Percentiles rank a stretch among this genome's conserved stretches.
These are phyloP conservation scores for Megathymus violae DNA, from an alignment of 1,140 invertebrate genomes.

Conservation along the genomic window DNA sequence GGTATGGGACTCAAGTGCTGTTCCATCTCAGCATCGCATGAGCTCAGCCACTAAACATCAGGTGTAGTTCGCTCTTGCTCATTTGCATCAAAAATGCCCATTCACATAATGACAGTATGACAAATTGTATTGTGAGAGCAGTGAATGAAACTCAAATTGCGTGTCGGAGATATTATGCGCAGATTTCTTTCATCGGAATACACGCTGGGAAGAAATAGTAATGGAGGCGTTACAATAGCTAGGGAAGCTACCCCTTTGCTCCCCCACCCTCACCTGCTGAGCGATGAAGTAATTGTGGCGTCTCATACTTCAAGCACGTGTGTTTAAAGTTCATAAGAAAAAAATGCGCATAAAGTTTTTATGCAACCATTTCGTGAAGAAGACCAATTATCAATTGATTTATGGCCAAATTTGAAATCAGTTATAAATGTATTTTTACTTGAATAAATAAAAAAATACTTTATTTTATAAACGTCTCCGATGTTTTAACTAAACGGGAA, in stretches of 20 bases:
- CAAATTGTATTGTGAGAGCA: conserved; percentile 48
- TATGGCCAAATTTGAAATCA: no score
- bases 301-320: no score
- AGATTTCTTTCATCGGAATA: conserved; percentile 49
- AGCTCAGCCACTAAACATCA: neutral
- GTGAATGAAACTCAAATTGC: conserved; percentile 55
- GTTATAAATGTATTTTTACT: no score
- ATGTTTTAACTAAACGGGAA: no score
- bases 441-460: no score
- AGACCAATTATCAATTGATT: no score
- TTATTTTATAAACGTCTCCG: no score
- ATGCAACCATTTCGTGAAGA: no score
- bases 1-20: no score
- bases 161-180: conserved; percentile 46
- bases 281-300: conserved; percentile 19
- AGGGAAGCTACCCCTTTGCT: conserved; percentile 53
- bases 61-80: neutral
- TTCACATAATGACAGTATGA: conserved; percentile 48
- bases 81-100: conserved; percentile 22
- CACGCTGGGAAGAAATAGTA: conserved; percentile 52
- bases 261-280: conserved; percentile 40
- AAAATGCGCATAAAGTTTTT: no score
- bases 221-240: conserved; percentile 54
- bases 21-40: neutral
- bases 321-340: no score